phyloP scores from a whole-genome alignment of 37 sponge, comb jelly and placozoan species.

The Theonella swinhoei region DNA sequence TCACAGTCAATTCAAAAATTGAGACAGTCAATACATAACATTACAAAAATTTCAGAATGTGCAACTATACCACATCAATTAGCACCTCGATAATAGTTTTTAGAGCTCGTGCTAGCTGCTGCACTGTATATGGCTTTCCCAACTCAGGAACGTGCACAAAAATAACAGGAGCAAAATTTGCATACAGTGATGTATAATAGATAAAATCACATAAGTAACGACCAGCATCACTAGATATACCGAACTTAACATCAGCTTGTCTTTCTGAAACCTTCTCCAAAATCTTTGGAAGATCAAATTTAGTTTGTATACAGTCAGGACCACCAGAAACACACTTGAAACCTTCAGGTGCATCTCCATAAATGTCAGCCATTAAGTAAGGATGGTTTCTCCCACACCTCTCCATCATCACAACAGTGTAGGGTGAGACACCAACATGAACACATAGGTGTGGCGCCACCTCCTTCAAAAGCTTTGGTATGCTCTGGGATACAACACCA shows the following conservation, averaged over 20 bases:
- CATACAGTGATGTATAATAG: constrained; percentile 68
- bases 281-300: constrained; percentile 17
- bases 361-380: constrained; percentile 43
- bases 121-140: constrained; percentile 49
- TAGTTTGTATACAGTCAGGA: constrained; percentile 23
- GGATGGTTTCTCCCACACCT: constrained; percentile 38
- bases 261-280: background rate
- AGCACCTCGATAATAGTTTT: constrained; percentile 49
- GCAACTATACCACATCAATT: constrained; percentile 15
- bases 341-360: constrained; percentile 3
- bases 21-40: background rate
- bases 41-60: background rate
- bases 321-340: constrained; percentile 34
- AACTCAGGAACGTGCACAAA: constrained; percentile 78
- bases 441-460: constrained; percentile 57
- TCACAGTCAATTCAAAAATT: too few species aligned
- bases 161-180: constrained; percentile 40
- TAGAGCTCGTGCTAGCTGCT: constrained; percentile 50
- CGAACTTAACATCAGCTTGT: constrained; percentile 26
- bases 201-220: constrained; percentile 77
- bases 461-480: constrained; percentile 56
- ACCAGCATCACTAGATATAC: constrained; percentile 65
- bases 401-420: constrained; percentile 48
- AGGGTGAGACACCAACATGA: constrained; percentile 69
- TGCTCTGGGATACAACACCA: constrained; percentile 2